Percentiles rank a stretch among this genome's conserved stretches.
Conservation (phyloP, 1,140 invertebrate genomes). For the Aradophagus sp. region DNA sequence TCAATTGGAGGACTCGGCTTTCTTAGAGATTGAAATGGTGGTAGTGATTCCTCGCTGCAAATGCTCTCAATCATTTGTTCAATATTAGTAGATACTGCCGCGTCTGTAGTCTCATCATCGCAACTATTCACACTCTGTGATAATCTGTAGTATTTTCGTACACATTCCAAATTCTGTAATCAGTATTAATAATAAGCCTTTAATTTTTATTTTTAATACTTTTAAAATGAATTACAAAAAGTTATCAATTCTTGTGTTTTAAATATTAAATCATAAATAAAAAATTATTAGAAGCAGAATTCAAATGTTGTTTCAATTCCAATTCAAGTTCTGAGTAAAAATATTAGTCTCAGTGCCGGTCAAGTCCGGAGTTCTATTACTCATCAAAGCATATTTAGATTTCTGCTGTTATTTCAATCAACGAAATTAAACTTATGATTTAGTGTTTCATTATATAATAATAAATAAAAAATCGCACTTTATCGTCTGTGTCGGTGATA, state of each 20-base stretch:
- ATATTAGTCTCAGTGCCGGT: no score
- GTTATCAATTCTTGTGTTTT: no score
- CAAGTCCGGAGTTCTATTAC: no score
- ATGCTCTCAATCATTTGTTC: constrained; percentile 56
- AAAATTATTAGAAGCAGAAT: neutral
- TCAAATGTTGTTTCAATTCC: neutral
- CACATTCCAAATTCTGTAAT: constrained; percentile 60
- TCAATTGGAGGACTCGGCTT: constrained; percentile 64
- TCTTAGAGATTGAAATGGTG: constrained; percentile 37
- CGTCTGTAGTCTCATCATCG: constrained; percentile 39
- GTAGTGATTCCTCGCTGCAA: constrained; percentile 56
- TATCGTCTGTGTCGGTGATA: constrained; percentile 41
- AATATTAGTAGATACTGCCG: constrained; percentile 53
- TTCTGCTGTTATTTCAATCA: no score
- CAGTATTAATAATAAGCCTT: neutral
- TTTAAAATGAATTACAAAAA: no score
- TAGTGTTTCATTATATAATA: no score
- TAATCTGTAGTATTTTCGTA: constrained; percentile 67
- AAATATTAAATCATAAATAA: no score
- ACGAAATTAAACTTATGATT: no score
- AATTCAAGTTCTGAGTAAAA: no score
- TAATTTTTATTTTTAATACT: no score
- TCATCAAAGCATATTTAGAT: no score
- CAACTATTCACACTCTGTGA: constrained; percentile 43
- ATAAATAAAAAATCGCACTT: constrained; percentile 28